These are phyloP conservation scores for Ginglymostoma cirratum DNA, from an alignment of 2,113 vertebrate genomes.

Conservation along the genomic window DNA sequence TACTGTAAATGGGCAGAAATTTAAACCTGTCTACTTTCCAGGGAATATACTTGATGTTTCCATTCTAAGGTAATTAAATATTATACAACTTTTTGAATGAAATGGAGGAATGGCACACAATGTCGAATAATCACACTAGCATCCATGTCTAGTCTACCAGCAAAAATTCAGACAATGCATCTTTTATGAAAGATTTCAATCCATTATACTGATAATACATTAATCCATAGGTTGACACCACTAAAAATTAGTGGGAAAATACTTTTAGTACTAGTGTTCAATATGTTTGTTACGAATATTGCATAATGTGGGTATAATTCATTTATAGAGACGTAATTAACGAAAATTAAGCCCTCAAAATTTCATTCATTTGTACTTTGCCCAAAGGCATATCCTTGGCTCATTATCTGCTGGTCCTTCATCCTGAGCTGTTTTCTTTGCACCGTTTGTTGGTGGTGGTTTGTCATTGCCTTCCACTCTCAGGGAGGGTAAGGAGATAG, in stretches of 20 bases:
- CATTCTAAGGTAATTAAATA: background rate
- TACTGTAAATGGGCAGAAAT: background rate
- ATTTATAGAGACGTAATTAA: too few species aligned
- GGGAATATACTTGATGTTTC: background rate
- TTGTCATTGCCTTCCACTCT: too few species aligned
- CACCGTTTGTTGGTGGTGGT: too few species aligned
- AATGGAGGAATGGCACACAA: background rate
- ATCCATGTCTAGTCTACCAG: background rate
- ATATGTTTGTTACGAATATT: too few species aligned
- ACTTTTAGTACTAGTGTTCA: too few species aligned
- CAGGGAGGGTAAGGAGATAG: too few species aligned
- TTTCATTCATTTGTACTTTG: too few species aligned
- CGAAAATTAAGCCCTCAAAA: too few species aligned
- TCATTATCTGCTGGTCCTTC: too few species aligned
- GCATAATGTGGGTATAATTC: too few species aligned
- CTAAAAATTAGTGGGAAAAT: background rate
- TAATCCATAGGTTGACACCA: background rate
- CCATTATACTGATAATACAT: background rate
- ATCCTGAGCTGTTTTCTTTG: too few species aligned
- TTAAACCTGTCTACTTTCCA: background rate
- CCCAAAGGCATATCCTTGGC: too few species aligned
- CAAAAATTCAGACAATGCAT: background rate
- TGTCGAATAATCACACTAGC: background rate
- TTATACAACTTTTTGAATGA: background rate
- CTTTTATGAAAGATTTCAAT: background rate